A percentile compares a stretch with the other conserved stretches of the same genome.
phyloP scores from a whole-genome alignment of 2,888 invertebrate species.

The Cerastoderma edule region DNA sequence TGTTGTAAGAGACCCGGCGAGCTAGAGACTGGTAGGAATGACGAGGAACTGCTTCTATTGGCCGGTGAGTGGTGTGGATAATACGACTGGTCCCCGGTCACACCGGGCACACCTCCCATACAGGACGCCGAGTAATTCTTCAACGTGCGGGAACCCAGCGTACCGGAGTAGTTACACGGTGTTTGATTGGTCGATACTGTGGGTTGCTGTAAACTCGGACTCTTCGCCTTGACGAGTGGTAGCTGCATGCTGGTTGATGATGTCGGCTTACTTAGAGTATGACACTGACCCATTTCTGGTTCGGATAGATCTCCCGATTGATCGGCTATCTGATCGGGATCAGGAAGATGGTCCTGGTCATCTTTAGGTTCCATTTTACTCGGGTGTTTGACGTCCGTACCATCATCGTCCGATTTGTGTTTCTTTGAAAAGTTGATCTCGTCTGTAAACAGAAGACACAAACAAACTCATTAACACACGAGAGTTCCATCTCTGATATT shows the following conservation, averaged over 20 bases:
- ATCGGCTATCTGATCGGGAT: slow-evolving; percentile 56
- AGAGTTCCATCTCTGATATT: too few relatives aligned
- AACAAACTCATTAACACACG: too few relatives aligned
- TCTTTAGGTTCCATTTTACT: slow-evolving; percentile 60
- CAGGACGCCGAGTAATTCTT: slow-evolving; percentile 68
- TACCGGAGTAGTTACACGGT: slow-evolving; percentile 55
- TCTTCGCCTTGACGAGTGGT: slow-evolving; percentile 61
- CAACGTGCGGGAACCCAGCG: slow-evolving; percentile 44
- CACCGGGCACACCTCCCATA: slow-evolving; percentile 59
- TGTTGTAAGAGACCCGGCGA: slow-evolving; percentile 68
- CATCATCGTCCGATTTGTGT: slow-evolving; percentile 64
- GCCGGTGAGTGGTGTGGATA: slow-evolving; percentile 78
- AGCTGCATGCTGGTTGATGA: slow-evolving; percentile 58
- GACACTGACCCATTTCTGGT: slow-evolving; percentile 64
- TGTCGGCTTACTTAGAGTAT: slow-evolving; percentile 61
- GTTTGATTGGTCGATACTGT: slow-evolving; percentile 63
- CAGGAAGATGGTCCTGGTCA: slow-evolving; percentile 62
- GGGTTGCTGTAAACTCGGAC: slow-evolving; percentile 57
- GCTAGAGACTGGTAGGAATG: slow-evolving; percentile 73
- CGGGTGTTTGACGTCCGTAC: slow-evolving; percentile 31
- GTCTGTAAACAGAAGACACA: slow-evolving; percentile 28
- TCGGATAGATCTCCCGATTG: slow-evolving; percentile 62
- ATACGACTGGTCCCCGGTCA: slow-evolving; percentile 68
- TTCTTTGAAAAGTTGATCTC: slow-evolving; percentile 62
- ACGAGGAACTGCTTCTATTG: slow-evolving; percentile 64